These are phyloP conservation scores for Pipistrellus nathusii DNA, from an alignment of 2,797 vertebrate genomes.

Conservation along the genomic window DNA sequence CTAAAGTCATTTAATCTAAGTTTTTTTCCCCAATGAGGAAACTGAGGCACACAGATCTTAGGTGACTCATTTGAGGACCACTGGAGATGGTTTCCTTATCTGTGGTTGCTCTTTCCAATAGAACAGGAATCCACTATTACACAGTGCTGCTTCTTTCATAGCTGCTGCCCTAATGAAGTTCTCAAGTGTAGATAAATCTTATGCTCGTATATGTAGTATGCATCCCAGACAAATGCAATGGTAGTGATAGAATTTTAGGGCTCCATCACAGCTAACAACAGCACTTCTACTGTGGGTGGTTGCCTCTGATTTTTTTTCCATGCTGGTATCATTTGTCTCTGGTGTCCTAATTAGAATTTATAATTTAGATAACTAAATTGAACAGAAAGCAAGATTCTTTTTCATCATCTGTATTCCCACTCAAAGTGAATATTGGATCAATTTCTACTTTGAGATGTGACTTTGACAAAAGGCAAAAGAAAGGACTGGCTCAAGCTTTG, in stretches of 20 bases:
- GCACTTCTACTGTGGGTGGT: background rate
- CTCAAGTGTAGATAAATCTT: background rate
- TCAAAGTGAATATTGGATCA: background rate
- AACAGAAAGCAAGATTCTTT: background rate
- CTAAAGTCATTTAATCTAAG: constrained; percentile 26
- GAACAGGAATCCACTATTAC: background rate
- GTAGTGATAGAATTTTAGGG: background rate
- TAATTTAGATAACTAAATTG: constrained; percentile 35
- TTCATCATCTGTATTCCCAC: background rate
- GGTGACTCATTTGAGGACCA: background rate
- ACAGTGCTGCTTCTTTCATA: background rate
- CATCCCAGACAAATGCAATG: background rate
- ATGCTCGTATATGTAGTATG: background rate
- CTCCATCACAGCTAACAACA: background rate
- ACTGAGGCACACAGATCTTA: background rate
- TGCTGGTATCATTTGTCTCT: background rate
- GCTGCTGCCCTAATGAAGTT: background rate
- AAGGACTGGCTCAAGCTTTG: background rate
- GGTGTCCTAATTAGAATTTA: background rate
- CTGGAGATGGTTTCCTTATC: background rate
- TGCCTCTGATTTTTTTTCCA: background rate
- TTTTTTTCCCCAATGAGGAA: background rate
- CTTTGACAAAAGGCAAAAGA: background rate
- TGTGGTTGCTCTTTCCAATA: background rate
- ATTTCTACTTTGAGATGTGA: background rate